These are phyloP conservation scores for Garra rufa DNA, from an alignment of 2,113 vertebrate genomes.

Conservation along the genomic window DNA sequence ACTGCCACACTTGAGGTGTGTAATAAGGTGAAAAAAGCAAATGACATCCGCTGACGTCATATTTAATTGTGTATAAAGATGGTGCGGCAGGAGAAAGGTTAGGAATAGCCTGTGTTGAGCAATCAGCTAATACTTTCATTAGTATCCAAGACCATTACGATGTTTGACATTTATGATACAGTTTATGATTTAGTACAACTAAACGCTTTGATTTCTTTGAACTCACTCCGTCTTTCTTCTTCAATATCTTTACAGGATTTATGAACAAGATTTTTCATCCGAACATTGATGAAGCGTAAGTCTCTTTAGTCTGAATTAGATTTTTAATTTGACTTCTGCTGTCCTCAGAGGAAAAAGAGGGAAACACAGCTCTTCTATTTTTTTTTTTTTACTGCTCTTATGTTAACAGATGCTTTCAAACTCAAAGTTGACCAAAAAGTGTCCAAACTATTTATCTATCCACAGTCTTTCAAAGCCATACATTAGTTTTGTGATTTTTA, in stretches of 20 bases:
- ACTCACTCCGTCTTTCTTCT: background rate
- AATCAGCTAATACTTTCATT: background rate
- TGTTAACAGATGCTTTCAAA: background rate
- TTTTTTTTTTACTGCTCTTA: slow-evolving; percentile 1
- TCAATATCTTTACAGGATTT: slow-evolving; percentile 87
- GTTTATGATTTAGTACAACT: background rate
- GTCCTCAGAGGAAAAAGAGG: too few relatives aligned
- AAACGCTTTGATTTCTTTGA: background rate
- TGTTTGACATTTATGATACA: background rate
- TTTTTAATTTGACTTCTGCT: background rate
- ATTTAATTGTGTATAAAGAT: background rate
- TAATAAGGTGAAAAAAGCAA: background rate
- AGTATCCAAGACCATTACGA: background rate
- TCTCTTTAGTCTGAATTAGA: slow-evolving; percentile 57
- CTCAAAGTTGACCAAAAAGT: background rate
- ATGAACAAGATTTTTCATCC: slow-evolving; percentile 99
- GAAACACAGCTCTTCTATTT: too few relatives aligned
- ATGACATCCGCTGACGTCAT: background rate
- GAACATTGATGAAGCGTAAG: slow-evolving; percentile 99
- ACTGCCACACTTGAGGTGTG: background rate
- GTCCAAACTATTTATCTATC: background rate
- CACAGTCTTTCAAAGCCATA: background rate
- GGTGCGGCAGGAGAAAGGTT: background rate
- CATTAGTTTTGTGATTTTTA: slow-evolving; percentile 15
- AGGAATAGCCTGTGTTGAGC: background rate